Conservation (phyloP, 2,113 vertebrate genomes). For the Phainopepla nitens region DNA sequence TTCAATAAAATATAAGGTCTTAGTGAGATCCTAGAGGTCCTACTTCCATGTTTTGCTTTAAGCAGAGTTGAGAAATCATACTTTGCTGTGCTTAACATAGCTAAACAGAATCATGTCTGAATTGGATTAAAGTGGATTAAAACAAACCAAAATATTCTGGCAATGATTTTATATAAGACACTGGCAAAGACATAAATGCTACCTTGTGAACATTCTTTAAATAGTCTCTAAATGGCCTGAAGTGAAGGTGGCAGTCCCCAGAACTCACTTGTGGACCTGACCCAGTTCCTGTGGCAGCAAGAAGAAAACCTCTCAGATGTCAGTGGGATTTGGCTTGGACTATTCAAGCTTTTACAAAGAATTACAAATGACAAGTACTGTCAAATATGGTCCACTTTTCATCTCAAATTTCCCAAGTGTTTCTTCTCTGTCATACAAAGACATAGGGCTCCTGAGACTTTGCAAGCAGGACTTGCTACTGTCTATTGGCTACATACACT, state of each 20-base stretch:
- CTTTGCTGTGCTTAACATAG: not conserved
- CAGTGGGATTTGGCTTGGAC: not conserved
- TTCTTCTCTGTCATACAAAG: not conserved
- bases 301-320: not conserved
- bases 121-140: not conserved
- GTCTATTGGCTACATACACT: not conserved
- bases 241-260: not conserved
- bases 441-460: not conserved
- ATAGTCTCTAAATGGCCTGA: not conserved
- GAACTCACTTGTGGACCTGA: not conserved
- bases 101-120: not conserved
- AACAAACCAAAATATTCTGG: not conserved
- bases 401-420: not conserved
- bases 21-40: not conserved
- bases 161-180: not conserved
- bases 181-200: not conserved
- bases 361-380: not conserved
- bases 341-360: not conserved
- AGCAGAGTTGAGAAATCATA: not conserved
- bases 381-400: not conserved
- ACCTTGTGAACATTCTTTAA: not conserved
- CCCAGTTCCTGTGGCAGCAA: not conserved
- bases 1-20: not conserved
- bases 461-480: not conserved
- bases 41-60: not conserved